Evolutionary conservation across 2,113 vertebrate species (phyloP).

Genomic region (Stercorarius parasiticus): DNA sequence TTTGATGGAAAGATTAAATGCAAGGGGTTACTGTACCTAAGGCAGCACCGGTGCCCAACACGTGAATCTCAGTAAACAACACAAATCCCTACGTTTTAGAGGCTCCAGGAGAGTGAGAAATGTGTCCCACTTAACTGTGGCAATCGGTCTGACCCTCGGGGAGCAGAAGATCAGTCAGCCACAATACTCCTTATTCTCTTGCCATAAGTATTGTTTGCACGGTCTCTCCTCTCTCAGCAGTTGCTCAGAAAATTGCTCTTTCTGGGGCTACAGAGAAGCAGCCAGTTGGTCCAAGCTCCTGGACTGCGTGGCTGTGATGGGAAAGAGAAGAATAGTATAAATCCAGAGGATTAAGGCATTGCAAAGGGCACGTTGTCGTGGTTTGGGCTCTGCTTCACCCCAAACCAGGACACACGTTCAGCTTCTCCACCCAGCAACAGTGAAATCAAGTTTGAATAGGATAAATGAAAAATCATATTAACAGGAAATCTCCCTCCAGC

Average conservation of each 20-base stretch:
- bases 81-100: not conserved
- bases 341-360: not conserved
- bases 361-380: not conserved
- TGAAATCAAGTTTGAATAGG: not conserved
- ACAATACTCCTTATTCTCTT: not conserved
- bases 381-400: too few species aligned
- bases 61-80: not conserved
- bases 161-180: not conserved
- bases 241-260: not conserved
- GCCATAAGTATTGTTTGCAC: not conserved
- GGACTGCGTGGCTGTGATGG: not conserved
- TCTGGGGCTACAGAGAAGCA: not conserved
- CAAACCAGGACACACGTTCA: not conserved
- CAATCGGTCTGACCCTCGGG: not conserved
- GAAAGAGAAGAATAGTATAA: not conserved
- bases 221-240: not conserved
- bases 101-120: not conserved
- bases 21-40: not conserved
- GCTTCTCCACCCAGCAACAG: not conserved
- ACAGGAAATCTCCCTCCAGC: not conserved
- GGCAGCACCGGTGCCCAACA: not conserved
- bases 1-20: conserved; percentile 39
- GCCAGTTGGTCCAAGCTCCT: not conserved
- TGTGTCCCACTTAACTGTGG: not conserved
- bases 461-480: not conserved